Evolutionary conservation across 2,888 invertebrate genomes (phyloP), one percentile per base, ranked within the genome.

Genomic region (Xylota segnis): DNA sequence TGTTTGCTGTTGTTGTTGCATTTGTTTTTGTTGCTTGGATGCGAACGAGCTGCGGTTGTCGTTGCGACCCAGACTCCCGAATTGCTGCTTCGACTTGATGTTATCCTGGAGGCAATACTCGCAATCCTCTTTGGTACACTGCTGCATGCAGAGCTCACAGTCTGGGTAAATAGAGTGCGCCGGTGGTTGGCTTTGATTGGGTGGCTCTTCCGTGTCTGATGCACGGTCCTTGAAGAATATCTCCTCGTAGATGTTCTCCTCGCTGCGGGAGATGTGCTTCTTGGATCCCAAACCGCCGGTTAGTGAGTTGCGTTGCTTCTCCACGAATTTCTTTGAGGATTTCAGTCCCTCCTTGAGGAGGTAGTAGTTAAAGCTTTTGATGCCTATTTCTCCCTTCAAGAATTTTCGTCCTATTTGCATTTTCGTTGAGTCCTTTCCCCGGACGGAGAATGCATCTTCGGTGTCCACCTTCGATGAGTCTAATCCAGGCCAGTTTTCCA

Each of bases 351-450:
- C 92, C 79, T 92, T 92, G 0, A 92, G 88, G 23, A 92, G 88
- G 88, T 92, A 92, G 83, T 92, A 92, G 75, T 92, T 92, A 84
- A 92, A 92, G 89, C 92, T 92, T 86, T 92, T 92, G 9, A 92
- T 92, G 72, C 92, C 92, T 29, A 92, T 92, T 88, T 92, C 92
- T 0, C 92, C 92, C 40, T 90, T 91, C 0, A 92, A 88, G 37
- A 92, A 91, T 5, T 92, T 90, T 14, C 92, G 90, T 0, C 92
- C 92, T 72, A 92, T 92, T 77, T 92, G 92, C 88, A 92, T 89
- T 87, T 91, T 92, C 0, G 88, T 87, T 78, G 89, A 88, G 45
- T 89, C 88, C 4, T 87, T 87, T 0, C 72, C 72, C 2, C 75
- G 72, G 0, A 32, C 79, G 0, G 88, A 71, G 34, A 88, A 88